Evolutionary conservation across 2,888 invertebrate genomes (phyloP), one percentile per base, ranked within the genome.

Genomic region (Andrena chrysosceles): DNA sequence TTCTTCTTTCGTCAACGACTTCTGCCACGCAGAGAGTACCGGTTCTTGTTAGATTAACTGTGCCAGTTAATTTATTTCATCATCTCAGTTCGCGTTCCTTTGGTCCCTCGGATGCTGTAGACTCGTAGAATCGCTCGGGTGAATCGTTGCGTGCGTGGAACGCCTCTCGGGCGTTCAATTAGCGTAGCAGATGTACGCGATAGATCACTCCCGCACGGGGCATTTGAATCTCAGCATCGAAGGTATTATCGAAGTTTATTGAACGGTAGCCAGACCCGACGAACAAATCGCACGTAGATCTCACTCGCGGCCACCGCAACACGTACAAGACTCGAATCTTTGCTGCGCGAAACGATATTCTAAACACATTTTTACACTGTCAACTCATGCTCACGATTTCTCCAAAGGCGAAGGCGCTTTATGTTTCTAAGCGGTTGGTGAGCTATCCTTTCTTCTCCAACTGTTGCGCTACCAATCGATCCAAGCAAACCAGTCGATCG

Each of bases 361-460:
- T 84, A 85, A 85, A 84, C 78, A 67, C 78, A 81, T 81, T 85
- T 81, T 84, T 79, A 81, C 85, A 82, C 48, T 56, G 62, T 70
- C 76, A 68, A 31, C n/a, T 62, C 70, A 70, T 33, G 13, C 54
- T 49, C 29, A n/a, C 31, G 10, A 48, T 35, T 35, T 73, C n/a
- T 48, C 49, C 35, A 35, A 26, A 26, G 31, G 13, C 10, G 10
- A 29, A 56, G 48, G 0, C 13, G 2, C 13, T 42, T 23, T 2
- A 48, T 4, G 31, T 29, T 48, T 60, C 23, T 16, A 26, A n/a
- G 3, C 31, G 31, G 48, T 67, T 67, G 20, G 49, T 31, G n/a
- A 7, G 60, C 23, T 48, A n/a, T 59, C 63, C 20, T 23, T 35
- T 35, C 23, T n/a, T 56, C 35, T 13, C 33, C 29, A 33, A 52